Conservation (phyloP, 1,140 invertebrate genomes). For the Drosophila hydei region DNA sequence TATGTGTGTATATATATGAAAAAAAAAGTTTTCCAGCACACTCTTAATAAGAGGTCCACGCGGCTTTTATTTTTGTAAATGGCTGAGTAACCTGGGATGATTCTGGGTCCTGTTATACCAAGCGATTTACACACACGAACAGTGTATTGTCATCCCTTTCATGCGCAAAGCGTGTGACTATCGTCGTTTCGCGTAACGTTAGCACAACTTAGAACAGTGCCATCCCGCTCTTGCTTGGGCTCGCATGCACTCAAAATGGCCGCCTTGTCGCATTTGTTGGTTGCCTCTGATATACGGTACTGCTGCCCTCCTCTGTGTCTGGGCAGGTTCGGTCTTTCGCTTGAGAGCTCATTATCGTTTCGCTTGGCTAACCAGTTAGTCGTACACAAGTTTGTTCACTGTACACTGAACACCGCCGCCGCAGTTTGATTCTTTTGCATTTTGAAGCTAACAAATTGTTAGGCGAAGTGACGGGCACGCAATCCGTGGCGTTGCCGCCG, state of each 20-base stretch:
- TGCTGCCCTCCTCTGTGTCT: conserved; percentile 25
- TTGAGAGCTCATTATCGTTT: conserved; percentile 84
- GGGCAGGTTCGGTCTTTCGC: conserved; percentile 79
- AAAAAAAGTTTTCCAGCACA: conserved; percentile 34
- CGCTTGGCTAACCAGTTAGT: conserved; percentile 82
- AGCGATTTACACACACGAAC: background rate
- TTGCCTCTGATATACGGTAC: conserved; percentile 38
- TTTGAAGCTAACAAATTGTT: conserved; percentile 53
- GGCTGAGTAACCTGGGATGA: conserved; percentile 32
- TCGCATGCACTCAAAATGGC: conserved; percentile 60
- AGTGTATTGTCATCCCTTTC: conserved; percentile 31
- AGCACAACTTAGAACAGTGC: background rate
- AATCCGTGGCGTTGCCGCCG: conserved; percentile 65
- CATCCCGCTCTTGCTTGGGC: conserved; percentile 30
- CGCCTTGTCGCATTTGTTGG: conserved; percentile 29
- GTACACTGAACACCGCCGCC: conserved; percentile 54
- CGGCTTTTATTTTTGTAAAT: conserved; percentile 51
- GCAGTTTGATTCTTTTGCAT: conserved; percentile 63
- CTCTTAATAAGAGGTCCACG: conserved; percentile 52
- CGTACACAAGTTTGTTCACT: conserved; percentile 58
- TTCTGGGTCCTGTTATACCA: conserved; percentile 41
- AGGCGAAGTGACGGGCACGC: conserved; percentile 44
- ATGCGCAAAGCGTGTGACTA: conserved; percentile 12
- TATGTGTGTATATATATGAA: background rate
- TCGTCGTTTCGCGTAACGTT: conserved; percentile 15